phyloP scores from a whole-genome alignment of 2,797 vertebrate genomes.

The Phataginus tetradactyla region DNA sequence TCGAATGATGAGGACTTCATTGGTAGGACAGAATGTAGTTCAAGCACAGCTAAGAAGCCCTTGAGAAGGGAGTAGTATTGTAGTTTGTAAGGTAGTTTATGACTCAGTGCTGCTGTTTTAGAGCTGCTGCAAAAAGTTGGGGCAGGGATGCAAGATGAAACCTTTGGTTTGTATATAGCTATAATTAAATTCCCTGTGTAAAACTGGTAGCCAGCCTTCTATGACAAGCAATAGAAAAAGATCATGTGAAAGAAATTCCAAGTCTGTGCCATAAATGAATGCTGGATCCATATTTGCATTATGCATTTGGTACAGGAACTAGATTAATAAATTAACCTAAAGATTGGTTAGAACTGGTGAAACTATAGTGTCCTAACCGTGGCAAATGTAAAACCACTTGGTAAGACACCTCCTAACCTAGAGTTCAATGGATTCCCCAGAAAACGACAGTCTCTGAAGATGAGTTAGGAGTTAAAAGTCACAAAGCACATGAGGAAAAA shows the following conservation, averaged over 20 bases:
- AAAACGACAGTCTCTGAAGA: not conserved
- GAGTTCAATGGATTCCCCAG: not conserved
- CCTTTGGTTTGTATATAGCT: not conserved
- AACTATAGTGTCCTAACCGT: not conserved
- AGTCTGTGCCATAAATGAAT: not conserved
- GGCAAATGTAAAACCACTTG: not conserved
- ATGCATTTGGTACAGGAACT: not conserved
- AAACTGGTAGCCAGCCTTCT: not conserved
- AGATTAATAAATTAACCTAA: not conserved
- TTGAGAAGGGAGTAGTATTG: constrained; percentile 13
- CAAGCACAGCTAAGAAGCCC: not conserved
- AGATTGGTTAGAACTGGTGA: not conserved
- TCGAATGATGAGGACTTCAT: not conserved
- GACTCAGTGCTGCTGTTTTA: not conserved
- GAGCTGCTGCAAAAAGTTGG: not conserved
- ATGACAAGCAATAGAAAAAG: not conserved
- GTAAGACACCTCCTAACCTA: not conserved
- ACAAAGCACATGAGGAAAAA: not conserved
- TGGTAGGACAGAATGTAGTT: not conserved
- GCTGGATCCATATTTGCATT: not conserved
- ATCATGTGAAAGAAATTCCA: not conserved
- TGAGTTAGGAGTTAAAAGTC: not conserved
- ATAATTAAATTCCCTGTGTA: not conserved
- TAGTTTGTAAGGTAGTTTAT: not conserved
- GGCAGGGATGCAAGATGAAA: not conserved